Evolutionary conservation across 2,888 invertebrate genomes (phyloP).

Genomic region (Clanis bilineata): DNA sequence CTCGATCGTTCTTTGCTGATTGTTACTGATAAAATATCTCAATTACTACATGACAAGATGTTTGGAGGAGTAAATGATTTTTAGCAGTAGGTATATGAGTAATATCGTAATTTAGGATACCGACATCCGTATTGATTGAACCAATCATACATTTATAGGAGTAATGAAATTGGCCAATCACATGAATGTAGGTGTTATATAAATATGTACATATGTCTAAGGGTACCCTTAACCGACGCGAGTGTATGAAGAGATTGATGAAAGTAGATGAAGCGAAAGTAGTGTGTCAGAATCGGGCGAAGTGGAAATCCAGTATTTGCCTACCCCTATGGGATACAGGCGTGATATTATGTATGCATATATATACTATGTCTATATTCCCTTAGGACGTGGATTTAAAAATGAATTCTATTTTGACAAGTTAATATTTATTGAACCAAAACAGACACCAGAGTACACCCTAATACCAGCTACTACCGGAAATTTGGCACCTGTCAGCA

Average conservation of each 20-base stretch:
- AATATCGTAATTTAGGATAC: neutral
- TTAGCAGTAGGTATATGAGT: neutral
- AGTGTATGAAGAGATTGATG: too few relatives aligned
- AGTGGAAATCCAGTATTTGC: too few relatives aligned
- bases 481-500: constrained; percentile 5
- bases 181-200: neutral
- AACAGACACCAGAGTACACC: neutral
- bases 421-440: constrained; percentile 4
- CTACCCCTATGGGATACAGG: too few relatives aligned
- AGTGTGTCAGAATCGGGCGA: too few relatives aligned
- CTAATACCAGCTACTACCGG: constrained; percentile 8
- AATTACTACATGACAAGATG: neutral
- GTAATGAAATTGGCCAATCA: neutral
- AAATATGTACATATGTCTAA: neutral
- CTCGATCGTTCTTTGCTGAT: neutral
- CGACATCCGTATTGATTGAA: neutral
- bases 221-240: too few relatives aligned
- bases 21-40: constrained; percentile 3
- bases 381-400: neutral
- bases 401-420: neutral
- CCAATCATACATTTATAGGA: neutral
- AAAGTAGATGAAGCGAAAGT: too few relatives aligned
- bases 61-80: neutral
- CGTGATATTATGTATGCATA: too few relatives aligned
- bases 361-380: too few relatives aligned